Evolutionary conservation across 2,797 vertebrate genomes (phyloP).

Genomic region (Euthynnus affinis): DNA sequence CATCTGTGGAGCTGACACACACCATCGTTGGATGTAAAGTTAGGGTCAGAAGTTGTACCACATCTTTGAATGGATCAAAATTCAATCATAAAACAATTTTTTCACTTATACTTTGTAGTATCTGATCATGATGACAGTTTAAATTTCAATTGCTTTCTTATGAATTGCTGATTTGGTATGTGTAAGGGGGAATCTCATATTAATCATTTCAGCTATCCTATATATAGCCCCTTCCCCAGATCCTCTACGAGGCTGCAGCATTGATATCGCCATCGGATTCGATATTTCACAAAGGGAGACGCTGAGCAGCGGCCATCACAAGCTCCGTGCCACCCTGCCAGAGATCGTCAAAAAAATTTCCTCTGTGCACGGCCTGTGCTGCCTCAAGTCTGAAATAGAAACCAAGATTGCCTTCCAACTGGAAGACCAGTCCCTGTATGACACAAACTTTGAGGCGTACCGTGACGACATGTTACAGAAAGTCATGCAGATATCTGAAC

Average conservation of each 20-base stretch:
- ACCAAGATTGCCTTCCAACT: slow-evolving; percentile 83
- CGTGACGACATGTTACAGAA: slow-evolving; percentile 79
- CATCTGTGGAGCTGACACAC: too few species aligned
- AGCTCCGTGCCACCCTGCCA: slow-evolving; percentile 82
- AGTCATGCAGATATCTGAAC: slow-evolving; percentile 77
- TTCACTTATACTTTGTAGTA: too few species aligned
- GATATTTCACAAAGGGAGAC: slow-evolving; percentile 87
- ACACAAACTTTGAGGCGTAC: slow-evolving; percentile 85
- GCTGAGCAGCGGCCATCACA: too few species aligned
- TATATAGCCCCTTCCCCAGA: background rate
- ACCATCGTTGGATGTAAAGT: too few species aligned
- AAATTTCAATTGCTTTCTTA: too few species aligned
- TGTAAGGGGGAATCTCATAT: too few species aligned
- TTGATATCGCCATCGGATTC: slow-evolving; percentile 89
- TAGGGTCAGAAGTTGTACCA: too few species aligned
- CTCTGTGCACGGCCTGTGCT: slow-evolving; percentile 83
- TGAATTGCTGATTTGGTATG: too few species aligned
- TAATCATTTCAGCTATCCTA: too few species aligned
- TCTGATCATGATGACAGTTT: too few species aligned
- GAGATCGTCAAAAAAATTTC: slow-evolving; percentile 81
- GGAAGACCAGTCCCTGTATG: slow-evolving; percentile 66
- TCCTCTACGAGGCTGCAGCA: slow-evolving; percentile 79
- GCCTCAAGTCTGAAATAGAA: slow-evolving; percentile 49
- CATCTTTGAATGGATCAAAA: too few species aligned
- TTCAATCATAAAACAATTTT: too few species aligned